Conservation (phyloP, 2,113 vertebrate genomes). For the Octodon degus region DNA sequence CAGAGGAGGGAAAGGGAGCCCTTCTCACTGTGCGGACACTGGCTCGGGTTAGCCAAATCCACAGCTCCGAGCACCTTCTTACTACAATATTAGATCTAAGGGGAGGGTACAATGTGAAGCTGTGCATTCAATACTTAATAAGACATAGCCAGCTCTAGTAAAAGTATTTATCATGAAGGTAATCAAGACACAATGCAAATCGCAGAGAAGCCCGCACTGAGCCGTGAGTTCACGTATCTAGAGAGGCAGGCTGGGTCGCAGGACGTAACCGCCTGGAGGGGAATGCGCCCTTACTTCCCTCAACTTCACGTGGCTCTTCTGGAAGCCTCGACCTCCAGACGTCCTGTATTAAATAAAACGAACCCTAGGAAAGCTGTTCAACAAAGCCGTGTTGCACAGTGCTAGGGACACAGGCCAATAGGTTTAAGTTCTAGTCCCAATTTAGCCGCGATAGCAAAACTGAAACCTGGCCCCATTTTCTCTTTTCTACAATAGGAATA, state of each 20-base stretch:
- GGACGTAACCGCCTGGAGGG: neutral
- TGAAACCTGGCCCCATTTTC: neutral
- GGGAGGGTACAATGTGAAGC: neutral
- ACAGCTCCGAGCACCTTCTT: neutral
- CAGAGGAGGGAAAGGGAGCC: neutral
- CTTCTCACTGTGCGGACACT: neutral
- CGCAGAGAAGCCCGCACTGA: neutral
- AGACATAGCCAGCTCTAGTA: neutral
- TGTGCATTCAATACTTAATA: neutral
- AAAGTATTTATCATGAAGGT: neutral
- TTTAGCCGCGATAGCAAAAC: neutral
- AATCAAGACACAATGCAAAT: neutral
- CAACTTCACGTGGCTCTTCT: neutral
- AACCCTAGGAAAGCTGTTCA: neutral
- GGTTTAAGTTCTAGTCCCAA: neutral
- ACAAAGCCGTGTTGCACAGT: neutral
- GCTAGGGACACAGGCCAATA: neutral
- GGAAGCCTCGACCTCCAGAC: neutral
- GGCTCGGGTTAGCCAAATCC: neutral
- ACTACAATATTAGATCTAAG: neutral
- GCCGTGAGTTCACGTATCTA: neutral
- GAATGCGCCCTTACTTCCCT: neutral
- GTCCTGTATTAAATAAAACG: constrained; percentile 1
- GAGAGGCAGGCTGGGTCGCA: neutral
- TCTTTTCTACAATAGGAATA: neutral